phyloP scores from a whole-genome alignment of 2,797 vertebrate species.

The Parauchenoglanis ngamensis region DNA sequence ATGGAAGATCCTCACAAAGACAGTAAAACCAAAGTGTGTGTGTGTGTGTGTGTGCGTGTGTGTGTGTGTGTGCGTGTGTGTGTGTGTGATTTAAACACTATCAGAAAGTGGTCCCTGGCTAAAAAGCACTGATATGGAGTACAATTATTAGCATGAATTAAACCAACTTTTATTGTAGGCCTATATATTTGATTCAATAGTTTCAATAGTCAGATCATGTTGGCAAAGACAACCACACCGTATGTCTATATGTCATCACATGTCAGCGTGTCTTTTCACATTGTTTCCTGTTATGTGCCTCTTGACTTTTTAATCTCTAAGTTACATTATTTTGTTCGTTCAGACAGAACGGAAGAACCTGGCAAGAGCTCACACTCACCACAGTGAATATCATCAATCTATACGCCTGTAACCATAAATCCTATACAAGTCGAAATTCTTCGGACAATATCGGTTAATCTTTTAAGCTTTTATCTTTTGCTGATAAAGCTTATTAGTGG shows the following conservation, averaged over 20 bases:
- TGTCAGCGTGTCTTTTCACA: neutral
- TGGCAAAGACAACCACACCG: neutral
- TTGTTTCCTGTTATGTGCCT: neutral
- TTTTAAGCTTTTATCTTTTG: neutral
- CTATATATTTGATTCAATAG: no score
- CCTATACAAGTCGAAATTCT: neutral
- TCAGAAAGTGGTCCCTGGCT: neutral
- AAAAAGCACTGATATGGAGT: neutral
- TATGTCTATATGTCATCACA: neutral
- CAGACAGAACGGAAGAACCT: neutral
- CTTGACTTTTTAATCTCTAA: neutral
- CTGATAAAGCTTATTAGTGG: conserved; percentile 11
- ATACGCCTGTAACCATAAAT: neutral
- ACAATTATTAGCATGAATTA: neutral
- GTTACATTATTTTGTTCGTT: neutral
- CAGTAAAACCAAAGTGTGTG: no score
- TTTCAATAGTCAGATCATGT: neutral
- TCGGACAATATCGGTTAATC: neutral
- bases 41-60: neutral
- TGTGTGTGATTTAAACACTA: neutral
- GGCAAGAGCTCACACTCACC: neutral
- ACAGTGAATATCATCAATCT: neutral
- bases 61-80: neutral
- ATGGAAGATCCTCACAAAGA: no score
- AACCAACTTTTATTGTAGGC: neutral